phyloP scores from a whole-genome alignment of 2,888 invertebrate species.

The Pyrrhia umbra region DNA sequence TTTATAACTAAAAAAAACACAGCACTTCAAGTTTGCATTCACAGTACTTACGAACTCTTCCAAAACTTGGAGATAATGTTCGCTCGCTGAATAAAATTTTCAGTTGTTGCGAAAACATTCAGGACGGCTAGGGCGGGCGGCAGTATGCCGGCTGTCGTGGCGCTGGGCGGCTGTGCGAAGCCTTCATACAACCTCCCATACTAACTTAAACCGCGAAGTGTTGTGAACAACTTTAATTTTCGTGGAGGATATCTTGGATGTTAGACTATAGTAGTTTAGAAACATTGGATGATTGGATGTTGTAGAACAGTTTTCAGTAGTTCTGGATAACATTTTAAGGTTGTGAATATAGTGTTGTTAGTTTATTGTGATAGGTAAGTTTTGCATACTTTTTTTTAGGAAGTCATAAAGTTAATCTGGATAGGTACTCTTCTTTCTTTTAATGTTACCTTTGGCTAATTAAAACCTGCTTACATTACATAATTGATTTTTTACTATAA shows the following conservation, averaged over 20 bases:
- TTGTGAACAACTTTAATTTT: conserved; percentile 54
- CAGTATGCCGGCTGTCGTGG: conserved; percentile 75
- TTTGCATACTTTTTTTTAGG: neutral
- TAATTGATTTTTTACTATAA: too few species aligned
- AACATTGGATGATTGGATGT: conserved; percentile 24
- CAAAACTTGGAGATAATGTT: conserved; percentile 66
- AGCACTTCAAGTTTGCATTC: conserved; percentile 34
- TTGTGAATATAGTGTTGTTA: conserved; percentile 45
- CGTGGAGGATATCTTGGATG: conserved; percentile 30
- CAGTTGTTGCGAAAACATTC: conserved; percentile 71
- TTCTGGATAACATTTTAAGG: conserved; percentile 36
- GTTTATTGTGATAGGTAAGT: conserved; percentile 50
- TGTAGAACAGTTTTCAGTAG: conserved; percentile 28
- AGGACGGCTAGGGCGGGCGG: conserved; percentile 76
- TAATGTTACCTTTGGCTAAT: too few species aligned
- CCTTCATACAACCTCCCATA: conserved; percentile 57
- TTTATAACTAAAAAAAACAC: conserved; percentile 34
- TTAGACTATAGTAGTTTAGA: conserved; percentile 25
- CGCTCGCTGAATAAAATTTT: conserved; percentile 76
- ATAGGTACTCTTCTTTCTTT: too few species aligned
- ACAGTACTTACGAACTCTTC: conserved; percentile 51
- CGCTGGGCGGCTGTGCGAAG: conserved; percentile 75
- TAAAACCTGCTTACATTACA: too few species aligned
- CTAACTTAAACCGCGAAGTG: conserved; percentile 60
- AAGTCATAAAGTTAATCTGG: too few species aligned